These are phyloP conservation scores for Crotalus horridus DNA, from an alignment of 2,113 vertebrate genomes.

Conservation along the genomic window DNA sequence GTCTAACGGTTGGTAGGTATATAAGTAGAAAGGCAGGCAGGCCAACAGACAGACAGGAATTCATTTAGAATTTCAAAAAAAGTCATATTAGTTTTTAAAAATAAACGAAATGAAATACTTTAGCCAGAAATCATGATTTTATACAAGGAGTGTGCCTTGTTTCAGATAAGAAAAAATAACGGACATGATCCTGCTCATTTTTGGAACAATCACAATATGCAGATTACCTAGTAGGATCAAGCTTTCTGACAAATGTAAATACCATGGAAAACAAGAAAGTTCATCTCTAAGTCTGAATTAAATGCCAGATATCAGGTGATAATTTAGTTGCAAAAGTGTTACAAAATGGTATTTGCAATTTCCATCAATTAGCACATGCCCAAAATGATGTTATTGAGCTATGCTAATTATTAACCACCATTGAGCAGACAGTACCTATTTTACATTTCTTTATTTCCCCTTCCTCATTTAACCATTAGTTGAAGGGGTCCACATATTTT, in stretches of 20 bases:
- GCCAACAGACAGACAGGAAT: neutral
- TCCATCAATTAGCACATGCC: neutral
- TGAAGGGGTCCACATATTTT: neutral
- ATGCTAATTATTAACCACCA: neutral
- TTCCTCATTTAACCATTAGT: neutral
- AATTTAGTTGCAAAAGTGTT: neutral
- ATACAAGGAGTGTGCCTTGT: neutral
- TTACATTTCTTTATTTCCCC: neutral
- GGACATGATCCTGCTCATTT: neutral
- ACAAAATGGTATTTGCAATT: neutral
- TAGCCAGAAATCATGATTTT: neutral
- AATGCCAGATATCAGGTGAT: neutral
- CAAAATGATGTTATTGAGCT: neutral
- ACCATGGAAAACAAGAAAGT: neutral
- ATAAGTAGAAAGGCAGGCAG: neutral
- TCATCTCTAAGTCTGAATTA: neutral
- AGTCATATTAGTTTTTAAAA: neutral
- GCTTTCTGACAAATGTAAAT: neutral
- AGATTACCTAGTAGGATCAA: neutral
- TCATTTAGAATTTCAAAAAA: neutral
- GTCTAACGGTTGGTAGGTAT: neutral
- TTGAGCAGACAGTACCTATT: neutral
- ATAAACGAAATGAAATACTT: neutral
- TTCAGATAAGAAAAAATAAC: neutral
- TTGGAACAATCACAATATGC: neutral